These are phyloP conservation scores for Priocnemis perturbator DNA, from an alignment of 2,888 invertebrate species.

Conservation along the genomic window DNA sequence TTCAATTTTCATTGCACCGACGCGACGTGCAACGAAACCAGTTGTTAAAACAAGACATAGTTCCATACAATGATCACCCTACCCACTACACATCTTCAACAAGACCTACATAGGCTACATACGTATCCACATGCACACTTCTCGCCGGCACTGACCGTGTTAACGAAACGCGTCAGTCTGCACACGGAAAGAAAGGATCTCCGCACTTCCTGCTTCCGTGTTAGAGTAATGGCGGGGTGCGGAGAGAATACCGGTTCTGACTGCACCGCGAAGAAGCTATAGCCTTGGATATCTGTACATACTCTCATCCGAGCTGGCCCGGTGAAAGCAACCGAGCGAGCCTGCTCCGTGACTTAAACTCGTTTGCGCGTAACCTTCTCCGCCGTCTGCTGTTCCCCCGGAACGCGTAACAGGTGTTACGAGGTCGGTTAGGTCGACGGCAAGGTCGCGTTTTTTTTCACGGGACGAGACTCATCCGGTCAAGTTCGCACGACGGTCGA, in stretches of 20 bases:
- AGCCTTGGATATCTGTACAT: constrained; percentile 42
- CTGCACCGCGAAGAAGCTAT: constrained; percentile 37
- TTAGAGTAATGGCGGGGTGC: too few species aligned
- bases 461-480: constrained; percentile 19
- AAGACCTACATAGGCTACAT: too few species aligned
- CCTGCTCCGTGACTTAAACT: constrained; percentile 59
- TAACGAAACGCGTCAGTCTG: constrained; percentile 10
- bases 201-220: not conserved
- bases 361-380: constrained; percentile 68
- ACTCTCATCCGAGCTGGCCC: constrained; percentile 25
- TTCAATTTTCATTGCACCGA: too few species aligned
- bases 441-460: constrained; percentile 59
- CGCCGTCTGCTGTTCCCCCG: constrained; percentile 43
- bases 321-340: constrained; percentile 58
- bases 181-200: too few species aligned
- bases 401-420: constrained; percentile 59
- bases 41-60: too few species aligned
- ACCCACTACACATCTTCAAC: too few species aligned
- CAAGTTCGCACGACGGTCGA: constrained; percentile 29
- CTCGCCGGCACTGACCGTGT: too few species aligned
- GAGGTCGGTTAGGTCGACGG: constrained; percentile 57
- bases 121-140: too few species aligned
- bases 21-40: too few species aligned
- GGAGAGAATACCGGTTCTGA: constrained; percentile 24
- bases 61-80: too few species aligned